Evolutionary conservation across 2,888 invertebrate genomes (phyloP), one percentile per base, ranked within the genome.

Genomic region (Ophion obscuratus): DNA sequence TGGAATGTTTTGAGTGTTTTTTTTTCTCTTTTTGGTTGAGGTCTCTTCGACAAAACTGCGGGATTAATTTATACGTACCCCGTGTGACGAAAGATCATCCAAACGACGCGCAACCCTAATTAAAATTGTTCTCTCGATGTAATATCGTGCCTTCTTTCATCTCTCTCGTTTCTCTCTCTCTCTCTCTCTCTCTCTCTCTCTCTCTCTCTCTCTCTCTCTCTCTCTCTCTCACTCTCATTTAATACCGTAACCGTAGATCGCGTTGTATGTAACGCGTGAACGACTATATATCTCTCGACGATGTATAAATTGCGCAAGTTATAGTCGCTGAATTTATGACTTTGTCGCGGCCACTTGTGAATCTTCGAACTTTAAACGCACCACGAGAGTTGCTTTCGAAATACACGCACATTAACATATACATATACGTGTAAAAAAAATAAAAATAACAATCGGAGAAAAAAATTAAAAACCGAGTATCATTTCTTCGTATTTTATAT

Each of bases 221-320:
- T 2, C 24, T 24, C 20, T 11, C 7, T 14, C 24, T 59, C 71
- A 36, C 31, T 36, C 57, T 27, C 31, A 71, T 57, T 31, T 31
- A 57, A 66, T 66, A 59, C 20, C 64, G 74, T 76, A 75, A 75
- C 75, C 66, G 36, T 57, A 67, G 31, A n/a, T 57, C n/a, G 44
- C 36, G 20, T 66, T 70, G 77, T 82, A 75, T 70, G 57, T 70
- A 84, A 79, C 44, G 66, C 75, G 20, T 24, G 27, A 74, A 78
- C 59, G 66, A 78, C 47, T 64, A 84, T 84, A 84, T 81, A 77
- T 77, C 76, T 77, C 77, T 36, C 62, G 71, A 84, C 84, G 81
- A 84, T 80, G 84, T 84, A 80, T 80, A 84, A 81, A 76, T 84
- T 81, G 81, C 81, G 80, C 84, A 84, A 84, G 59, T 74, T 84